These are phyloP conservation scores for Novumbra hubbsi DNA, from an alignment of 2,797 vertebrate genomes.

Conservation along the genomic window DNA sequence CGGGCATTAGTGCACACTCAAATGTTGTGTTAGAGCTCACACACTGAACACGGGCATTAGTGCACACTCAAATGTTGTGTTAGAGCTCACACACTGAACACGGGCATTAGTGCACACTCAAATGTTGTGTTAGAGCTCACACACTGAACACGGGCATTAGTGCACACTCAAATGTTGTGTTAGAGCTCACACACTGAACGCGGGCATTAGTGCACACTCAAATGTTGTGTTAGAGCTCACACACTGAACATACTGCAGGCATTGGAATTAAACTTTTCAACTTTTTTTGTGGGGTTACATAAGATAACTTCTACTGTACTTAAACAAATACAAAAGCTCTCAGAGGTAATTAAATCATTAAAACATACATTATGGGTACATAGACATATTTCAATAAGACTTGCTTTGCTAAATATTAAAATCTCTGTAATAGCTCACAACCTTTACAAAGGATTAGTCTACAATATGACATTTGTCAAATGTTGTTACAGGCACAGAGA, in stretches of 20 bases:
- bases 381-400: slow-evolving; percentile 43
- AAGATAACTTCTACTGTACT: slow-evolving; percentile 21
- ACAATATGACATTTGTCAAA: slow-evolving; percentile 34
- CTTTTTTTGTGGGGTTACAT: slow-evolving; percentile 6
- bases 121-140: too few species aligned
- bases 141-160: too few species aligned
- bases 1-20: too few species aligned
- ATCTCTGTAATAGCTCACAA: slow-evolving; percentile 58
- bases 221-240: slow-evolving; percentile 49
- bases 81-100: too few species aligned
- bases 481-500: slow-evolving; percentile 62
- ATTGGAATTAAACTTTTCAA: slow-evolving; percentile 56
- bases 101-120: too few species aligned
- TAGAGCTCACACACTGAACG: slow-evolving; percentile 27
- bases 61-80: slow-evolving; percentile 14
- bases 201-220: slow-evolving; percentile 50
- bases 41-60: slow-evolving; percentile 62
- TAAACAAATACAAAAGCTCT: slow-evolving; percentile 66
- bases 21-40: slow-evolving; percentile 16
- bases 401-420: slow-evolving; percentile 51
- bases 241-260: slow-evolving; percentile 62
- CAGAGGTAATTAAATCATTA: slow-evolving; percentile 58
- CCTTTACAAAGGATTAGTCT: slow-evolving; percentile 56
- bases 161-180: too few species aligned
- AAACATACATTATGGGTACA: slow-evolving; percentile 47